Evolutionary conservation across 2,797 vertebrate genomes (phyloP), one percentile per base, ranked within the genome.

Genomic region (Eptatretus atami): DNA sequence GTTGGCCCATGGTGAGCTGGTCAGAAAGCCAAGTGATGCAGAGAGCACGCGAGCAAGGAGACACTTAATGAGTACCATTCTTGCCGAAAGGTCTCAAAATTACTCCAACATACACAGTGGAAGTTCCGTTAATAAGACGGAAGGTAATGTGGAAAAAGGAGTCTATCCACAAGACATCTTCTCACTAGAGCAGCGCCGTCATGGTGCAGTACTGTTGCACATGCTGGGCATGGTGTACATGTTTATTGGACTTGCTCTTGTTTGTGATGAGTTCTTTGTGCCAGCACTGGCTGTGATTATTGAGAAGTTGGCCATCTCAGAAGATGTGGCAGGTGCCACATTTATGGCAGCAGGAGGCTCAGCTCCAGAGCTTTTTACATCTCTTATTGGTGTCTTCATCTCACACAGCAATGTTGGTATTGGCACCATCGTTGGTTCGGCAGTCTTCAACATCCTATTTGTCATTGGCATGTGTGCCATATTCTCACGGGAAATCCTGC

Each of bases 391-490:
- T 14, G 83, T 96, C 63, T 98, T 98, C 74, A 85, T 98, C 75
- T 85, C 92, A 1, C 90, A 85, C 73, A 96, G 90, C 76, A 98
- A 98, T 2, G 87, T 98, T 14, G 92, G 92, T 72, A 98, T 98
- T 66, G 86, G 92, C 65, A 98, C 92, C 63, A 98, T 98, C 9
- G 92, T 96, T 68, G 92, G 92, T 70, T 98, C 92, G 1, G 92
- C 92, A 0, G 92, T 98, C 69, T 98, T 98, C 79, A 96, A 98
- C 73, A 96, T 98, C 73, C 79, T 98, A 61, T 98, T 98, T 44
- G 92, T 96, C 70, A 98, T 98, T 63, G 92, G 92, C 69, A 98
- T 98, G 92, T 98, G 92, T 65, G 92, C 90, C 70, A 79, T 96
- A 69, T 98, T 98, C 78, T 98, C 92, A 67, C 86, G 77, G 73